Evolutionary conservation across 2,113 vertebrate genomes (phyloP).

Genomic region (Cygnus buccinator): DNA sequence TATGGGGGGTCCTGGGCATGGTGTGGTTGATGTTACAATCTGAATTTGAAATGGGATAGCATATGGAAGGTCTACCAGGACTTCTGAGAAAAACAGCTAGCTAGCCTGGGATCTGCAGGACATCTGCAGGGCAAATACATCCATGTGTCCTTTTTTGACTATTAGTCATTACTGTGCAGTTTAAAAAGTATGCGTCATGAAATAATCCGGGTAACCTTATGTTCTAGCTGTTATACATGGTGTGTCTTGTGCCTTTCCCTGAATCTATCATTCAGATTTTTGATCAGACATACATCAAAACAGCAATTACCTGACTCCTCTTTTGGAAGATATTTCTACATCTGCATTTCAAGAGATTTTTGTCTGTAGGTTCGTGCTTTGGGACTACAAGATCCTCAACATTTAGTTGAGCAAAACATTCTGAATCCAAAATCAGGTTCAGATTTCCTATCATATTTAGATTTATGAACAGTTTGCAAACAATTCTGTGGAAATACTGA

Average conservation of each 20-base stretch:
- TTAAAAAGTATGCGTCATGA: background rate
- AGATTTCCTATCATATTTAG: background rate
- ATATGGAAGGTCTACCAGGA: background rate
- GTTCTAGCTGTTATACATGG: background rate
- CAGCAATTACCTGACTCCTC: background rate
- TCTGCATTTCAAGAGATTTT: background rate
- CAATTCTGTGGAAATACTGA: background rate
- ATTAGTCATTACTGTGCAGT: background rate
- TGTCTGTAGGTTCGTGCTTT: too few relatives aligned
- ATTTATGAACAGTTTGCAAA: background rate
- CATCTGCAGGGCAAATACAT: background rate
- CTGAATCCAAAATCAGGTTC: background rate
- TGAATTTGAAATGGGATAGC: conserved; percentile 3
- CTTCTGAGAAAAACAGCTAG: background rate
- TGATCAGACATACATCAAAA: background rate
- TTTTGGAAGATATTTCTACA: background rate
- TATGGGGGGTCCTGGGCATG: background rate
- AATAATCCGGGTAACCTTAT: background rate
- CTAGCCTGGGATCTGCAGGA: background rate
- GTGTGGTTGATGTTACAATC: conserved; percentile 9
- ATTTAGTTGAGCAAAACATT: background rate
- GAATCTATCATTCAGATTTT: background rate
- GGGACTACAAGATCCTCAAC: background rate
- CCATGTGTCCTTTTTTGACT: background rate
- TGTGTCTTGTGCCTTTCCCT: background rate